Percentiles rank a stretch among this genome's conserved stretches.
Conservation (phyloP, 2,888 invertebrate genomes). For the Brachylomia viminalis region DNA sequence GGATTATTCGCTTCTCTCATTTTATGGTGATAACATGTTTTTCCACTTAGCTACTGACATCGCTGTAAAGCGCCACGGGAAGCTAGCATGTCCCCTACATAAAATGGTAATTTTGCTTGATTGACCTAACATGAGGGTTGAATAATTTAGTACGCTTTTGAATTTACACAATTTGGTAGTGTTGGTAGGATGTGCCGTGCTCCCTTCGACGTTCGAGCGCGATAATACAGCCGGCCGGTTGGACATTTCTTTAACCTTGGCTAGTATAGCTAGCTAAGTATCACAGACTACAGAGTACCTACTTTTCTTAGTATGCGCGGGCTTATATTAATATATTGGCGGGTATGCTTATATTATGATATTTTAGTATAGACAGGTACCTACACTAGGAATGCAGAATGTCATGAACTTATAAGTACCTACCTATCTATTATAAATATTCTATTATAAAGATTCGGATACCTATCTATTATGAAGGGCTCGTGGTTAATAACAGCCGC, state of each 20-base stretch:
- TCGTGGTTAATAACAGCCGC: no score
- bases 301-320: no score
- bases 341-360: background rate
- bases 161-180: no score
- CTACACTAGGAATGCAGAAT: background rate
- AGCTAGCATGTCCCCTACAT: slow-evolving; percentile 17
- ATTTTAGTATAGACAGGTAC: background rate
- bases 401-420: background rate
- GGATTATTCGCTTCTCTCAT: slow-evolving; percentile 36
- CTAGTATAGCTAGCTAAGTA: no score
- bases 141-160: slow-evolving; percentile 25
- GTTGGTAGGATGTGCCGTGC: no score
- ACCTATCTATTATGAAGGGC: background rate
- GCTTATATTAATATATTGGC: no score
- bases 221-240: no score
- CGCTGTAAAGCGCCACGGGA: slow-evolving; percentile 14
- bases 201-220: no score
- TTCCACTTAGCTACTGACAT: slow-evolving; percentile 53
- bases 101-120: slow-evolving; percentile 40
- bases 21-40: slow-evolving; percentile 53
- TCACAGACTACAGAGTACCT: no score
- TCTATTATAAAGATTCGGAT: background rate
- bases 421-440: background rate
- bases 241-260: no score
- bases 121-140: slow-evolving; percentile 38